Evolutionary conservation across 1,140 invertebrate species (phyloP).

Genomic region (Anoplophora glabripennis): DNA sequence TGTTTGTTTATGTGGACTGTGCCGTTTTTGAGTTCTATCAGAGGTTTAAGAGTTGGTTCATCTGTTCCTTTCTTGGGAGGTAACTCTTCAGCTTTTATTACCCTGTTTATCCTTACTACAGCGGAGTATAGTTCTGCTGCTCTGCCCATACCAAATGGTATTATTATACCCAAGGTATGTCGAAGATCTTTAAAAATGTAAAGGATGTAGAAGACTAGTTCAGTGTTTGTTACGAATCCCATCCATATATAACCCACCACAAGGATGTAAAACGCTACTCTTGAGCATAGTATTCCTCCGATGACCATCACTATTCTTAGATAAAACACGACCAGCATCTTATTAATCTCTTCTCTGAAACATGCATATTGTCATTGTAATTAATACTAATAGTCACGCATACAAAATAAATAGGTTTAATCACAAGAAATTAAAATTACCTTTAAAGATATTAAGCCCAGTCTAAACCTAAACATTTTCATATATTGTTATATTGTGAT

Average conservation of each 20-base stretch:
- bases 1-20: conserved; percentile 24
- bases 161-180: conserved; percentile 10
- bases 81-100: conserved; percentile 28
- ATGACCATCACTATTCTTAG: conserved; percentile 13
- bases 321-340: conserved; percentile 5
- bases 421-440: too few species aligned
- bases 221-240: conserved; percentile 8
- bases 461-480: too few species aligned
- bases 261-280: conserved; percentile 19
- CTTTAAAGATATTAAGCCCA: too few species aligned
- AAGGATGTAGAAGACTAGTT: conserved; percentile 21
- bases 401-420: too few species aligned
- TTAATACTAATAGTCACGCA: too few species aligned
- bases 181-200: conserved; percentile 13
- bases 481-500: too few species aligned
- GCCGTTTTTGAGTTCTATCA: conserved; percentile 13
- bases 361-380: too few species aligned
- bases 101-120: conserved; percentile 16
- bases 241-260: conserved; percentile 21
- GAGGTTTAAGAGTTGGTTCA: conserved; percentile 12
- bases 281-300: conserved; percentile 14
- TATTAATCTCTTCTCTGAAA: conserved; percentile 29
- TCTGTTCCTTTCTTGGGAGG: conserved; percentile 12
- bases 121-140: conserved; percentile 20
- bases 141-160: conserved; percentile 14